Evolutionary conservation across 2,888 invertebrate genomes (phyloP), one percentile per base, ranked within the genome.

Genomic region (Aspidapion aeneum): DNA sequence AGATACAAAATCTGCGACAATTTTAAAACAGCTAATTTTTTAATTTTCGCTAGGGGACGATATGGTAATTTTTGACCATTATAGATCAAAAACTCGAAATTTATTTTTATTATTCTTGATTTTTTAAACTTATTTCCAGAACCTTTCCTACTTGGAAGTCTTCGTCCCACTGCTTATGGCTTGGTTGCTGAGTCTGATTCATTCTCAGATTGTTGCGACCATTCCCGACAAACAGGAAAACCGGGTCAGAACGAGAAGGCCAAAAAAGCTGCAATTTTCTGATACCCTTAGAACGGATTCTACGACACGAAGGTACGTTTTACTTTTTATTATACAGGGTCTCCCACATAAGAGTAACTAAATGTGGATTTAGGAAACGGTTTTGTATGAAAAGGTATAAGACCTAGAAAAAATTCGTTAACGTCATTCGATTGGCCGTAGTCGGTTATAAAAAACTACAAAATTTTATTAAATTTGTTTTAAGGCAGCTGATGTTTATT

Each of bases 171-270:
- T 86, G 68, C 81, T 87, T 57, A 84, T 93, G 81, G 89, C 91
- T 84, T 81, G 91, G 73, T 82, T 89, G 58, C 81, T 93, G 65
- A 90, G 90, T 70, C 81, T 90, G 61, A 87, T 93, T 66, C 92
- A 93, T 77, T 91, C 92, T 0, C 91, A 91, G 80, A 92, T 93
- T 71, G 90, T 89, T 7, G 87, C 89, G 1, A 88, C 88, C 3
- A 84, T 85, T 72, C 82, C 82, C n/a, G 67, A 67, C 61, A 67
- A 67, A 56, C 60, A 67, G 56, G 62, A 67, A 9, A 61, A 22
- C 49, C 61, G 58, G 9, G 22, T 61, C 21, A 57, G 64, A 48
- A 49, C 59, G 16, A 61, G 65, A 21, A 5, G 17, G 3, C 7
- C 18, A 9, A 67, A 67, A 22, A 67, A 67, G 51, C 55, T 66